phyloP scores from a whole-genome alignment of 2,888 invertebrate genomes.

The Lomographa bimaculata region DNA sequence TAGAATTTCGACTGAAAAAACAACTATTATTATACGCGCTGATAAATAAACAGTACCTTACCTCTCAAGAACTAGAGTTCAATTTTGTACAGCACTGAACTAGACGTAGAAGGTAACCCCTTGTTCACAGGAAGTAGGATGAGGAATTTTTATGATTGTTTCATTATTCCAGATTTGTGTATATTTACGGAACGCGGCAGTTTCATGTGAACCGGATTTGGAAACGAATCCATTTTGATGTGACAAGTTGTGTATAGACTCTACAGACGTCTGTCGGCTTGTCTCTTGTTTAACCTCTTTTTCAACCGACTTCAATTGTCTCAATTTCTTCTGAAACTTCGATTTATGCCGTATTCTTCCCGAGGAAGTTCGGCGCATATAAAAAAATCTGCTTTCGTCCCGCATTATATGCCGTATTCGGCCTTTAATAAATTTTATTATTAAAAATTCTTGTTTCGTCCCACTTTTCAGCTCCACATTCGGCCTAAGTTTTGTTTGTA shows the following conservation, averaged over 20 bases:
- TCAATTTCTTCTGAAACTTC: too few relatives aligned
- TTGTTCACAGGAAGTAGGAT: constrained; percentile 64
- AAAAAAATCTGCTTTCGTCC: too few relatives aligned
- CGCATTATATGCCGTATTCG: too few relatives aligned
- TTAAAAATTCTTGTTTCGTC: too few relatives aligned
- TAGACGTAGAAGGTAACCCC: constrained; percentile 45
- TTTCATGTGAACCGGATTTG: constrained; percentile 43
- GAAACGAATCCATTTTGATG: constrained; percentile 31
- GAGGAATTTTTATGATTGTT: constrained; percentile 71
- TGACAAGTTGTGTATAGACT: constrained; percentile 10
- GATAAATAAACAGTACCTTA: constrained; percentile 38
- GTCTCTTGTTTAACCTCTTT: constrained; percentile 24
- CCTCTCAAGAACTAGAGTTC: constrained; percentile 24
- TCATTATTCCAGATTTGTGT: constrained; percentile 64
- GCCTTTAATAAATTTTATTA: too few relatives aligned
- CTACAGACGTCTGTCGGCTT: constrained; percentile 17
- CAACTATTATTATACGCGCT: constrained; percentile 10
- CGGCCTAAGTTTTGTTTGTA: too few relatives aligned
- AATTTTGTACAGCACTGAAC: constrained; percentile 25
- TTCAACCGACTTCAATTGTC: too few relatives aligned
- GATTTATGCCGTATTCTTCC: too few relatives aligned
- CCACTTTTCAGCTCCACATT: too few relatives aligned
- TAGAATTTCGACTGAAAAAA: constrained; percentile 28
- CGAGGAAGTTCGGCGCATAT: too few relatives aligned
- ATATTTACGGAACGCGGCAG: constrained; percentile 57